Conservation (phyloP, 2,888 invertebrate genomes). For the Unio pictorum region DNA sequence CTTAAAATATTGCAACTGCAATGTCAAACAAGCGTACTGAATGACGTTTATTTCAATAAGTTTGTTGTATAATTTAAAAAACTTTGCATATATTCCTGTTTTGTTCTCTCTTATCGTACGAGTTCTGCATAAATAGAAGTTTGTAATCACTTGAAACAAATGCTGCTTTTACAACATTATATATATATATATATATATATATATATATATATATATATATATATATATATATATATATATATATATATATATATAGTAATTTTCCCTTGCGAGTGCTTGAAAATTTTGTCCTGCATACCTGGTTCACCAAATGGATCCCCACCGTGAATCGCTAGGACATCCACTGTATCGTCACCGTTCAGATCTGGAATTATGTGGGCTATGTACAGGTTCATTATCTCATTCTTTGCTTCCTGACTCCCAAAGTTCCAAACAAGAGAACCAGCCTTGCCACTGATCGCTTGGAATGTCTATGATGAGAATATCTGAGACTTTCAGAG, state of each 20-base stretch:
- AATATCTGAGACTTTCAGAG: background rate
- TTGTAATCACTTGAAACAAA: too few relatives aligned
- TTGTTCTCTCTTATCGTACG: too few relatives aligned
- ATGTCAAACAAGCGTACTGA: too few relatives aligned
- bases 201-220: background rate
- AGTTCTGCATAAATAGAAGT: too few relatives aligned
- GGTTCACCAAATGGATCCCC: constrained; percentile 73
- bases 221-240: too few relatives aligned
- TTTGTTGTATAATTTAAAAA: too few relatives aligned
- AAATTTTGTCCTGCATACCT: constrained; percentile 47
- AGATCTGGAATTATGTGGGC: constrained; percentile 82
- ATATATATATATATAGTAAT: too few relatives aligned
- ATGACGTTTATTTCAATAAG: too few relatives aligned
- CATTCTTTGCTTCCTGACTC: constrained; percentile 71
- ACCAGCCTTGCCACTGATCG: constrained; percentile 80
- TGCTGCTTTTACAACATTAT: too few relatives aligned
- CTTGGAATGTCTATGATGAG: constrained; percentile 72
- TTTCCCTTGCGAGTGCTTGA: too few relatives aligned
- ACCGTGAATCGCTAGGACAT: constrained; percentile 81
- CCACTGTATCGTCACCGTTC: constrained; percentile 78
- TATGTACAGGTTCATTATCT: constrained; percentile 77
- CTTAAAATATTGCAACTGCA: too few relatives aligned
- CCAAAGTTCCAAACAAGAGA: constrained; percentile 78
- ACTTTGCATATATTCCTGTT: too few relatives aligned
- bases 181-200: background rate